Conservation (phyloP, 2,888 invertebrate species). For the Diarsia brunnea region DNA sequence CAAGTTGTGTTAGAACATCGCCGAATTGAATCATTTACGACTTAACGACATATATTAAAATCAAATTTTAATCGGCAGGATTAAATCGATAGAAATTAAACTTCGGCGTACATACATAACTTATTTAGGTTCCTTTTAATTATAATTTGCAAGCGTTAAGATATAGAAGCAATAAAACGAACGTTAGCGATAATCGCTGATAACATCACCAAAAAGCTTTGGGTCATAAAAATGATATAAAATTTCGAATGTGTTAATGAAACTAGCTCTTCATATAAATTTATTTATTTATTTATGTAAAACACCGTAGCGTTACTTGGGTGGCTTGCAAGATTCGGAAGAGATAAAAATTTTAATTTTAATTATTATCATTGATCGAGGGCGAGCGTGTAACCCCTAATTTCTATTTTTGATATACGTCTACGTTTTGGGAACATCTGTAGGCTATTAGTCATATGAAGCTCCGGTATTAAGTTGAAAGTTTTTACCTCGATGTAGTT, state of each 20-base stretch:
- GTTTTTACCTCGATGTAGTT: conserved; percentile 46
- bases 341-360: conserved; percentile 83
- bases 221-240: conserved; percentile 55
- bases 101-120: conserved; percentile 32
- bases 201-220: conserved; percentile 56
- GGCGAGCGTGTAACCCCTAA: conserved; percentile 85
- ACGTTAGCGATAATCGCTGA: conserved; percentile 57
- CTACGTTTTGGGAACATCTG: conserved; percentile 80
- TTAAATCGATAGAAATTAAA: conserved; percentile 28
- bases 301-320: conserved; percentile 80
- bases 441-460: conserved; percentile 84
- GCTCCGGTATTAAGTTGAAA: conserved; percentile 74
- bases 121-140: conserved; percentile 48
- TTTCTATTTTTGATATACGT: conserved; percentile 86
- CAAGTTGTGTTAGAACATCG: conserved; percentile 11
- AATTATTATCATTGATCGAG: conserved; percentile 85
- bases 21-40: conserved; percentile 42
- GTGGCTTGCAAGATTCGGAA: conserved; percentile 81
- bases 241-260: conserved; percentile 59
- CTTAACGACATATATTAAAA: conserved; percentile 45
- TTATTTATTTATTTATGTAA: conserved; percentile 68
- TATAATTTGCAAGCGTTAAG: conserved; percentile 49
- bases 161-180: conserved; percentile 58
- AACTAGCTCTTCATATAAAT: conserved; percentile 55
- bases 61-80: conserved; percentile 44